Conservation (phyloP, 2,888 invertebrate species). For the Petrolisthes cinctipes region DNA sequence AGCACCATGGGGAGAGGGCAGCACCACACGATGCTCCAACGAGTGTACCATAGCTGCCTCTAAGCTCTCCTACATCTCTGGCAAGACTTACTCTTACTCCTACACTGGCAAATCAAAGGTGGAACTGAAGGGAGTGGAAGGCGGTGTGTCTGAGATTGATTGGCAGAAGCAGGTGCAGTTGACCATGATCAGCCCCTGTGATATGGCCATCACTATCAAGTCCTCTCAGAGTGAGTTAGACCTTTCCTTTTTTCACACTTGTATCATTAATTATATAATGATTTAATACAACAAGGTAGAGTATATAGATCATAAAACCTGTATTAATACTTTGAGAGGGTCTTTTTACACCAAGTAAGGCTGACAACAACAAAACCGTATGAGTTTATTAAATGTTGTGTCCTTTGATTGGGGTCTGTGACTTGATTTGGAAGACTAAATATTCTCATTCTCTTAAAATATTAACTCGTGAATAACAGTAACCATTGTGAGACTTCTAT, state of each 20-base stretch:
- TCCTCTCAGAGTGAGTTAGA: not conserved
- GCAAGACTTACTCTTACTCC: slow-evolving; percentile 38
- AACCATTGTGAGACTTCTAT: not conserved
- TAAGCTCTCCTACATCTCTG: slow-evolving; percentile 37
- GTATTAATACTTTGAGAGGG: too few species aligned
- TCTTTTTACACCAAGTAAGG: too few species aligned
- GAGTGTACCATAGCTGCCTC: slow-evolving; percentile 50
- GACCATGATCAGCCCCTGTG: slow-evolving; percentile 35
- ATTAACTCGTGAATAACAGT: not conserved
- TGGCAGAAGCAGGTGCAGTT: slow-evolving; percentile 22
- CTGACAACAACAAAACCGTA: too few species aligned
- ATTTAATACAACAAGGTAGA: not conserved
- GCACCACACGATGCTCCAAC: slow-evolving; percentile 22
- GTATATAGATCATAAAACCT: not conserved
- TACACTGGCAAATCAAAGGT: slow-evolving; percentile 38
- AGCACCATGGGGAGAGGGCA: slow-evolving; percentile 1
- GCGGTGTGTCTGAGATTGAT: slow-evolving; percentile 14
- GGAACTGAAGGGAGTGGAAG: slow-evolving; percentile 43
- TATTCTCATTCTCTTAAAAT: not conserved
- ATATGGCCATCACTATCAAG: slow-evolving; percentile 40
- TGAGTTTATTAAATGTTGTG: too few species aligned
- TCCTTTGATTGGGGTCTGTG: too few species aligned
- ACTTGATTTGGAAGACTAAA: not conserved
- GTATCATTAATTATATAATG: not conserved
- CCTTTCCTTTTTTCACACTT: not conserved